Conservation (phyloP, 1,140 invertebrate species). For the Apocrypta bakeri region DNA sequence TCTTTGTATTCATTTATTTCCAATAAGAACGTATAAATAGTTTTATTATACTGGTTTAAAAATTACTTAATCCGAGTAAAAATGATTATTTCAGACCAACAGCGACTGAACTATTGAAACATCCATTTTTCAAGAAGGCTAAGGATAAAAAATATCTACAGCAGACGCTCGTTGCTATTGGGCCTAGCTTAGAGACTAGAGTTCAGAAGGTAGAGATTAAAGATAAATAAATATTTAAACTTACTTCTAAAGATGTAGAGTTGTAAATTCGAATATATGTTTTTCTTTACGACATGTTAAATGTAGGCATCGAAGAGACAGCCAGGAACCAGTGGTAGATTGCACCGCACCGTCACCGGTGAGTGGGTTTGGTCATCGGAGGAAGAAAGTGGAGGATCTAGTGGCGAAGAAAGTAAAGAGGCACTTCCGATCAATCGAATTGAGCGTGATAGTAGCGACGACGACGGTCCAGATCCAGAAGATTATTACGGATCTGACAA, state of each 20-base stretch:
- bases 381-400: conserved; percentile 78
- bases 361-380: conserved; percentile 99
- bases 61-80: not conserved
- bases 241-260: not conserved
- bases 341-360: conserved; percentile 95
- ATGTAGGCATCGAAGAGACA: conserved; percentile 84
- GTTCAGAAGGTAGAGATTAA: conserved; percentile 84
- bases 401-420: conserved; percentile 74
- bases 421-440: conserved; percentile 71
- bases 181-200: conserved; percentile 90
- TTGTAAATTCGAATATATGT: too few relatives aligned
- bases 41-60: not conserved
- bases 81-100: conserved; percentile 80
- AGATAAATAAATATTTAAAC: conserved; percentile 29
- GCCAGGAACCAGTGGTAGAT: conserved; percentile 91
- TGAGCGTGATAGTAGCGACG: conserved; percentile 70
- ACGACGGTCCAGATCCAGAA: conserved; percentile 66
- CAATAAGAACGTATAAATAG: not conserved
- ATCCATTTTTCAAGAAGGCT: conserved; percentile 99
- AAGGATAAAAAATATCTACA: conserved; percentile 97
- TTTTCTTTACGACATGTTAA: too few relatives aligned
- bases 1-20: not conserved
- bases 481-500: conserved; percentile 67
- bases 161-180: conserved; percentile 90
- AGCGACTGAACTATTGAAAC: conserved; percentile 97